Base-by-base conservation (phyloP, 2,797 vertebrate species). In the Myotis myotis region DNA sequence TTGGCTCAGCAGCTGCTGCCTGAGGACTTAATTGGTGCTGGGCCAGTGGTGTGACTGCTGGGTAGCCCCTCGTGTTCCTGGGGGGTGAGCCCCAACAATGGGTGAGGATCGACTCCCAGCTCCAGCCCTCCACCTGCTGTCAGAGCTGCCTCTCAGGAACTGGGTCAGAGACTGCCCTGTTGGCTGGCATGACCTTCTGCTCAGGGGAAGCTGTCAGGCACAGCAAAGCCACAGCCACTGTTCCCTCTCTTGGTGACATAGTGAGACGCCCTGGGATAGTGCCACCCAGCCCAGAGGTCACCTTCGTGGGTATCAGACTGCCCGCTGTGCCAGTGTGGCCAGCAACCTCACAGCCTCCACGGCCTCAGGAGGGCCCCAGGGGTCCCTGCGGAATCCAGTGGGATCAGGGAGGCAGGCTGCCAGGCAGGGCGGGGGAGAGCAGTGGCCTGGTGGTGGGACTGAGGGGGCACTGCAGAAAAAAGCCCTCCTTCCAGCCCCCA, bases 391-490 rank as follows among this genome's bases (percentile, higher is more conserved):
- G 60, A 64, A 30, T 25, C 72, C 12, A 9, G 57, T 8, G 23
- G 20, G 41, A 15, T 17, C 23, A 2, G 17, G 20, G 60, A 53
- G 47, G 22, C 16, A 13, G 3, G 9, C 38, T 41, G 25, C 25
- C 2, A 20, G 20, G 30, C 5, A 4, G 15, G 13, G 36, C 5
- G 5, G 10, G 1, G 0, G 10, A 62, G 25, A 30, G 60, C 60
- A 33, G n/a, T 33, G 44, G 11, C 36, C 49, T n/a, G 25, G 23
- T 0, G 55, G 41, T 3, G 20, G 74, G 38, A 4, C 68, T 0
- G 0, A 19, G 82, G 16, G 25, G 4, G 12, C 72, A 15, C 16
- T 1, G 28, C 28, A 36, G 47, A 19, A 16, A 4, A 6, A 70
- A 23, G 19, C 41, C 44, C 41, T 13, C 82, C 64, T 53, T 36